Base-by-base conservation (phyloP, 2,113 vertebrate species). In the Nanorana parkeri region DNA sequence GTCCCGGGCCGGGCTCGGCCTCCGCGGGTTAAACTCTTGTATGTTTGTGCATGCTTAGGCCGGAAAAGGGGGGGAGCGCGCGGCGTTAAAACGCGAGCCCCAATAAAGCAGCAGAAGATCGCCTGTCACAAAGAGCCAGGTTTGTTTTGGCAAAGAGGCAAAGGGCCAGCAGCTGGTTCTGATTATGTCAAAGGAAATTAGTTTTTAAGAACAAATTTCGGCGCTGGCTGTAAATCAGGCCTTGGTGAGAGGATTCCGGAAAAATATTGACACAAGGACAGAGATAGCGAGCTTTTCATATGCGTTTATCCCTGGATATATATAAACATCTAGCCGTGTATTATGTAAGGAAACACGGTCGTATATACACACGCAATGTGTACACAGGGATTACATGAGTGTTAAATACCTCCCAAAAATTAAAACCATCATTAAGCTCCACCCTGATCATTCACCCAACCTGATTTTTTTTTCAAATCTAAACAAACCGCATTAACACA, bases 131-230 rank as follows among this genome's bases (percentile, higher is more conserved):
- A 51, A 47, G 80, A 58, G 26, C 58, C 28, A 47, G 80, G 69
- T 83, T 83, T 83, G 80, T 75, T 83, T 83, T 83, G 80, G 80
- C 80, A 67, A 17, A 4, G 29, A 23, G n/a, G 72, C 72, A 51
- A 23, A 66, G 71, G 16, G 6, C 6, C 23, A 75, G 52, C 80
- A 83, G 71, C 80, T 83, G 80, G 80, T 8, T 76, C 23, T 83
- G 63, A 83, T 83, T 83, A 83, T 76, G 80, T 83, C 80, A 67
- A 76, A 83, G 80, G 80, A 83, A 83, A 83, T 83, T 83, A 83
- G 63, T 83, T 83, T 83, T 83, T 83, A 83, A 83, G 80, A 83
- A 83, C 80, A 83, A 83, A 83, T 83, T 83, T 83, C 52, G 26
- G 51, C 76, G 52, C 58, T 76, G 80, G 80, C 80, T 10, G 47